Conservation (phyloP, 2,113 vertebrate species). For the Pollimyrus isidori region DNA sequence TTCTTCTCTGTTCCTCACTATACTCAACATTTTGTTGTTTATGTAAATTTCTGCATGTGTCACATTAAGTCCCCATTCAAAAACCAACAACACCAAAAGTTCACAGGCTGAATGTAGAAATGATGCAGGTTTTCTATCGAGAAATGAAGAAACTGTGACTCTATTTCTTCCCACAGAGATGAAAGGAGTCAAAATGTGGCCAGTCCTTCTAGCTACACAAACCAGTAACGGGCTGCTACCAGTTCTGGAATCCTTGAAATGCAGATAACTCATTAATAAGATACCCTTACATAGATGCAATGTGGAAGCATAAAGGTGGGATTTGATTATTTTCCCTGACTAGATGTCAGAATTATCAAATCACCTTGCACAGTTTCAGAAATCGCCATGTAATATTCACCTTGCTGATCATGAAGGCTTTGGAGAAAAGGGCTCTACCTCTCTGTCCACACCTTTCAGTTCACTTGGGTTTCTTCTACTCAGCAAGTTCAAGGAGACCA, state of each 20-base stretch:
- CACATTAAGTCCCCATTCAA: background rate
- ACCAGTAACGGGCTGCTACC: slow-evolving; percentile 45
- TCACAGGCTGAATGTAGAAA: background rate
- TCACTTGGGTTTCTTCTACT: slow-evolving; percentile 64
- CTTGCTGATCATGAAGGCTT: background rate
- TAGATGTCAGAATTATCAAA: background rate
- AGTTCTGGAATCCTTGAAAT: slow-evolving; percentile 40
- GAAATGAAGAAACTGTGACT: slow-evolving; percentile 5
- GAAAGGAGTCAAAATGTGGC: slow-evolving; percentile 26
- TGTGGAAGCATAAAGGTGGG: background rate
- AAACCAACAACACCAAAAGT: background rate
- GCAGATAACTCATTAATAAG: slow-evolving; percentile 45
- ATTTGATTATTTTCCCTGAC: background rate
- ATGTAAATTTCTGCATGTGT: background rate
- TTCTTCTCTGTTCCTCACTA: background rate
- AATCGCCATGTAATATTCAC: background rate
- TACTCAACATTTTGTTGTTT: background rate
- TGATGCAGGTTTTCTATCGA: slow-evolving; percentile 16
- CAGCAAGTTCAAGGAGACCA: slow-evolving; percentile 62
- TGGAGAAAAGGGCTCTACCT: background rate
- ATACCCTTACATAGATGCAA: slow-evolving; percentile 21
- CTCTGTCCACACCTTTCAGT: slow-evolving; percentile 39
- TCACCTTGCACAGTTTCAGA: background rate
- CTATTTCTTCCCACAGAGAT: slow-evolving; percentile 31
- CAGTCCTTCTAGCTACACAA: slow-evolving; percentile 42